Evolutionary conservation across 2,888 invertebrate species (phyloP).

Genomic region (Mystacides longicornis): DNA sequence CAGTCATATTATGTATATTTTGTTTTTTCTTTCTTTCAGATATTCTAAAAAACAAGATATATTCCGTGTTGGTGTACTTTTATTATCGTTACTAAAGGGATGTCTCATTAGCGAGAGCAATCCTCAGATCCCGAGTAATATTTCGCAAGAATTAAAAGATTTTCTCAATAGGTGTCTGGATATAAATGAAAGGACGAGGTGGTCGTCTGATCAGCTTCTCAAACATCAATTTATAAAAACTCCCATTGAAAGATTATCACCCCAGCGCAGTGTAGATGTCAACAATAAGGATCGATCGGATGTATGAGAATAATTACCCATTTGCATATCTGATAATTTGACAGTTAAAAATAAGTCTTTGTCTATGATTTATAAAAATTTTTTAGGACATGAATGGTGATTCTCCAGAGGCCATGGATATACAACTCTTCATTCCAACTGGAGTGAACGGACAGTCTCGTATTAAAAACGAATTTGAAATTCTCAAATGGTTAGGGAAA

Average conservation of each 20-base stretch:
- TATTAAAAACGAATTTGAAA: conserved; percentile 72
- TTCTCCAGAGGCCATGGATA: conserved; percentile 23
- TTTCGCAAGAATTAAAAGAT: conserved; percentile 59
- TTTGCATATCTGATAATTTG: background rate
- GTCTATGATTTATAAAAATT: background rate
- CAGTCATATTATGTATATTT: no score
- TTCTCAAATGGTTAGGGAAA: conserved; percentile 77
- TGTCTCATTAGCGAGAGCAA: conserved; percentile 41
- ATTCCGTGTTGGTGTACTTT: conserved; percentile 60
- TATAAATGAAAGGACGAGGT: conserved; percentile 62
- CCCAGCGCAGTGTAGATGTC: conserved; percentile 35
- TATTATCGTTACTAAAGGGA: conserved; percentile 58
- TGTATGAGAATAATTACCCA: conserved; percentile 28
- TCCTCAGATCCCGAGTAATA: conserved; percentile 51
- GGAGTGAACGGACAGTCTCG: conserved; percentile 56
- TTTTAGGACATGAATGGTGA: conserved; percentile 20
- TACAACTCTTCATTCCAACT: conserved; percentile 22
- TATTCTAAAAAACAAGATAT: conserved; percentile 64
- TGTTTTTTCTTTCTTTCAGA: conserved; percentile 30
- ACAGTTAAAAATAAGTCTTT: background rate
- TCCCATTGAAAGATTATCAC: conserved; percentile 42
- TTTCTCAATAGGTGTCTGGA: conserved; percentile 66
- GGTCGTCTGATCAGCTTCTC: conserved; percentile 68
- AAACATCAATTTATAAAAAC: conserved; percentile 66
- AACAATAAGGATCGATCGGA: conserved; percentile 36